A percentile compares a stretch with the other conserved stretches of the same genome.
phyloP scores from a whole-genome alignment of 2,888 invertebrate genomes.

The Amphipoea oculea region DNA sequence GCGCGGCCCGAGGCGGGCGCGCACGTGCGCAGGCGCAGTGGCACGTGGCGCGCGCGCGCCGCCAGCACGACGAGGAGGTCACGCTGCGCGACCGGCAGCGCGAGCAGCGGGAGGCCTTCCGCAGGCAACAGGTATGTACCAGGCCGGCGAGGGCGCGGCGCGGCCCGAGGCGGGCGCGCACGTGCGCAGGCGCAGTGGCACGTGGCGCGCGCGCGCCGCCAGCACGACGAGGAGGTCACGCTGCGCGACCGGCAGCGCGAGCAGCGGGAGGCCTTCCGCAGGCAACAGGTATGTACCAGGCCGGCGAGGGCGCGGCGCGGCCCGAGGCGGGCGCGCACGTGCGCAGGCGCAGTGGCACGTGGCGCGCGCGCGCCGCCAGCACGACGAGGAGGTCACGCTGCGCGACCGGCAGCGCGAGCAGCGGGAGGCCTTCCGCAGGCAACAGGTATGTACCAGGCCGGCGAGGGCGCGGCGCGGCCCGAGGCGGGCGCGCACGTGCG shows the following conservation, averaged over 20 bases:
- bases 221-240: slow-evolving; percentile 97
- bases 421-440: slow-evolving; percentile 92
- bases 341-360: too few relatives aligned
- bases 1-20: slow-evolving; percentile 65
- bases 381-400: slow-evolving; percentile 97
- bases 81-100: slow-evolving; percentile 96
- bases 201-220: slow-evolving; percentile 93
- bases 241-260: slow-evolving; percentile 96
- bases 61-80: slow-evolving; percentile 98
- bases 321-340: too few relatives aligned
- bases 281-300: slow-evolving; percentile 39
- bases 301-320: too few relatives aligned
- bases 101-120: slow-evolving; percentile 96
- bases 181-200: too few relatives aligned
- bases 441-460: slow-evolving; percentile 33
- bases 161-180: too few relatives aligned
- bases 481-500: too few relatives aligned
- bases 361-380: slow-evolving; percentile 94
- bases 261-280: slow-evolving; percentile 94
- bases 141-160: too few relatives aligned
- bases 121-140: slow-evolving; percentile 69
- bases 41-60: slow-evolving; percentile 97
- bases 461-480: too few relatives aligned
- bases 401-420: slow-evolving; percentile 97
- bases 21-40: slow-evolving; percentile 98